phyloP scores from a whole-genome alignment of 2,888 invertebrate species.

The Craniophora ligustri region DNA sequence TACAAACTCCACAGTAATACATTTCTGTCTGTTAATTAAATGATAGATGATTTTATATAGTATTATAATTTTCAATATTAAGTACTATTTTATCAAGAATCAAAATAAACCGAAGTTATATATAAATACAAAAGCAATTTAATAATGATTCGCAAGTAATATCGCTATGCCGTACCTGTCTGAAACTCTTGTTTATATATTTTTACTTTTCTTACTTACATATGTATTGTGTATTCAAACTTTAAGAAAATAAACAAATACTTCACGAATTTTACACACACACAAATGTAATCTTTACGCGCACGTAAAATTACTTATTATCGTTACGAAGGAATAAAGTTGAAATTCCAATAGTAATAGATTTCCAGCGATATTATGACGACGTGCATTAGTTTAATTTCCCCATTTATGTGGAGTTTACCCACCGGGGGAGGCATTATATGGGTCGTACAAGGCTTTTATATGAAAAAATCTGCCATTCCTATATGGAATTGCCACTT shows the following conservation, averaged over 20 bases:
- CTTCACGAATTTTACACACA: constrained; percentile 31
- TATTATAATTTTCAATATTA: too few relatives aligned
- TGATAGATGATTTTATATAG: too few relatives aligned
- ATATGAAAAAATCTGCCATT: constrained; percentile 74
- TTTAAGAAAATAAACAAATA: constrained; percentile 20
- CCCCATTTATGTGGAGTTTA: constrained; percentile 66
- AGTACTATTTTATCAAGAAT: too few relatives aligned
- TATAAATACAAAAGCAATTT: too few relatives aligned
- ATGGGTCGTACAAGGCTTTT: constrained; percentile 62
- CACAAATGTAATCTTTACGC: constrained; percentile 50
- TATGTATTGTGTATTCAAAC: too few relatives aligned
- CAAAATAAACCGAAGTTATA: too few relatives aligned
- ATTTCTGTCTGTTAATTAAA: too few relatives aligned
- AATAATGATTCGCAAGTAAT: too few relatives aligned
- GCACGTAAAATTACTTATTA: constrained; percentile 57
- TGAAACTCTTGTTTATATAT: too few relatives aligned
- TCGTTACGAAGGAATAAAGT: constrained; percentile 51
- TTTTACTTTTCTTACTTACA: too few relatives aligned
- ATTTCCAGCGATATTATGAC: constrained; percentile 52
- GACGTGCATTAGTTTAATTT: constrained; percentile 66
- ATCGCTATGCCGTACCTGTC: too few relatives aligned
- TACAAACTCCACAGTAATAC: too few relatives aligned
- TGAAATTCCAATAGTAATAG: constrained; percentile 59
- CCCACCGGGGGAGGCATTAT: constrained; percentile 64
- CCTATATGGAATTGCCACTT: constrained; percentile 70